Conservation (phyloP, 1,140 invertebrate species). For the Pseudomyrmex cubaensis region DNA sequence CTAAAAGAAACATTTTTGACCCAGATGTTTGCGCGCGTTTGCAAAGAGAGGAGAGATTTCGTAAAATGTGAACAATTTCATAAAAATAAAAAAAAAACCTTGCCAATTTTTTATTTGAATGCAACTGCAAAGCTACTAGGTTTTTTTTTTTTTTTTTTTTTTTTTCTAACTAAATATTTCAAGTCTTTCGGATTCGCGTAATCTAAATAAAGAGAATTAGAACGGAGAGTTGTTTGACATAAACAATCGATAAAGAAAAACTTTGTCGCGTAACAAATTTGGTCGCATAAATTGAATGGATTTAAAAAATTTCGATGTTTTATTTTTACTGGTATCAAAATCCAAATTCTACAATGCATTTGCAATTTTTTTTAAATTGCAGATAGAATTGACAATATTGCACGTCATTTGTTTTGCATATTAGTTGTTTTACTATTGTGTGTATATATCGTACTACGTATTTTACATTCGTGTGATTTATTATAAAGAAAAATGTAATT, state of each 20-base stretch:
- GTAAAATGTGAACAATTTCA: slow-evolving; percentile 23
- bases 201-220: slow-evolving; percentile 25
- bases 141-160: slow-evolving; percentile 1
- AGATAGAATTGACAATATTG: too few species aligned
- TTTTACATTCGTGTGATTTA: too few species aligned
- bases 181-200: slow-evolving; percentile 8
- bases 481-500: too few species aligned
- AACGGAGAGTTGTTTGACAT: slow-evolving; percentile 3
- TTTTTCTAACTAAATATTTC: slow-evolving; percentile 33
- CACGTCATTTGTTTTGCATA: too few species aligned
- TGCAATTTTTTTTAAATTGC: too few species aligned
- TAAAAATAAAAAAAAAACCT: slow-evolving; percentile 37
- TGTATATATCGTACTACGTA: too few species aligned
- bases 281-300: neutral
- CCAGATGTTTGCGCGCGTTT: neutral
- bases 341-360: too few species aligned
- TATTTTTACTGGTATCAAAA: too few species aligned
- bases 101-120: slow-evolving; percentile 14
- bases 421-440: too few species aligned
- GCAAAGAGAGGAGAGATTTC: slow-evolving; percentile 13
- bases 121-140: slow-evolving; percentile 33
- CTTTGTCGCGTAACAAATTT: neutral
- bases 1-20: neutral
- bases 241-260: neutral
- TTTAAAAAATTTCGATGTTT: too few species aligned